A percentile compares a stretch with the other conserved stretches of the same genome.
phyloP scores from a whole-genome alignment of 2,888 invertebrate species.

The Gnatocerus cornutus region DNA sequence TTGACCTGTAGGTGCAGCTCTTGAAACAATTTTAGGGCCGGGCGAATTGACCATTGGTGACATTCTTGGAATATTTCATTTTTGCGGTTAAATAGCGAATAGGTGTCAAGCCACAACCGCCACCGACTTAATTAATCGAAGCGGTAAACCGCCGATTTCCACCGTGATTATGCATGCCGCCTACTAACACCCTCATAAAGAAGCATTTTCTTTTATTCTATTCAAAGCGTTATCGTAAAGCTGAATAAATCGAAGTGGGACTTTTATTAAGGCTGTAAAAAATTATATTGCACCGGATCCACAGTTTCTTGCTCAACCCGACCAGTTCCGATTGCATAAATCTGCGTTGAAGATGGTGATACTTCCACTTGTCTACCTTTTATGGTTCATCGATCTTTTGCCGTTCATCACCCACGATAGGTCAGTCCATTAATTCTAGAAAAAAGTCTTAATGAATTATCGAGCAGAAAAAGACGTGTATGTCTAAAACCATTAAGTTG shows the following conservation, averaged over 20 bases:
- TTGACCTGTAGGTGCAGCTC: conserved; percentile 21
- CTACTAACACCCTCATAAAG: conserved; percentile 53
- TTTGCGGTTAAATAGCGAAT: conserved; percentile 9
- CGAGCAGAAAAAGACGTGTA: conserved; percentile 13
- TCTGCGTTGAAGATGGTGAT: conserved; percentile 23
- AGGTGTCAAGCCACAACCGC: conserved; percentile 43
- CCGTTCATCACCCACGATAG: conserved; percentile 19
- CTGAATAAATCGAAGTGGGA: conserved; percentile 47
- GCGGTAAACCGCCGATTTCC: conserved; percentile 50
- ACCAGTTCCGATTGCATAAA: conserved; percentile 29
- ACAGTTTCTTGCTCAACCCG: conserved; percentile 31
- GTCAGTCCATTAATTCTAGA: conserved; percentile 2
- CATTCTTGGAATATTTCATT: conserved; percentile 24
- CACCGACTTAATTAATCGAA: conserved; percentile 55
- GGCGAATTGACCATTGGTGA: conserved; percentile 28
- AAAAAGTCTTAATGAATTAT: conserved; percentile 28
- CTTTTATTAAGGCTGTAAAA: conserved; percentile 50
- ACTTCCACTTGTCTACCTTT: conserved; percentile 30
- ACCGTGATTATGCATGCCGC: conserved; percentile 53
- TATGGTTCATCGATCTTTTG: conserved; percentile 7
- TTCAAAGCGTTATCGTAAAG: conserved; percentile 48
- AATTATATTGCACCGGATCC: conserved; percentile 47
- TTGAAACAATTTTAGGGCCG: conserved; percentile 25
- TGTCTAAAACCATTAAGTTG: conserved; percentile 20
- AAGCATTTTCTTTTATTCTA: conserved; percentile 49